Evolutionary conservation across 2,888 invertebrate genomes (phyloP).

Genomic region (Lacanobia wlatinum): DNA sequence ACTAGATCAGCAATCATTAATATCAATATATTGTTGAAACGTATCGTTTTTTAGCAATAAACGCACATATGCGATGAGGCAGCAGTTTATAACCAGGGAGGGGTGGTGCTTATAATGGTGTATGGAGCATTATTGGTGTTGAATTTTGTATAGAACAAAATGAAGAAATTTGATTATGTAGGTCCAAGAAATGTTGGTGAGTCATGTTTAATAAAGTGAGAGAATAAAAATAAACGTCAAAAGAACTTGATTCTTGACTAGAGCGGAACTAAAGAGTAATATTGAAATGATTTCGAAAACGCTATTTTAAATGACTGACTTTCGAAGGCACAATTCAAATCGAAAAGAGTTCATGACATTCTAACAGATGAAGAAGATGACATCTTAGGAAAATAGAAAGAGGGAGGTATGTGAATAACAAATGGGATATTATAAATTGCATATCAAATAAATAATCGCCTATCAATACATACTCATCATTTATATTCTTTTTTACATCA

Average conservation of each 20-base stretch:
- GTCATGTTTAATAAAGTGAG: neutral
- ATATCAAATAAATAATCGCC: no score
- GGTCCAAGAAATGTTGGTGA: neutral
- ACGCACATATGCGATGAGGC: constrained; percentile 58
- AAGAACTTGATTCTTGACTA: neutral
- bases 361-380: no score
- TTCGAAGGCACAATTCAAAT: no score
- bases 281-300: no score
- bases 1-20: constrained; percentile 65
- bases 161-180: neutral
- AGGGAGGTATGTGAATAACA: no score
- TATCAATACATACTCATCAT: no score
- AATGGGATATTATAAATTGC: no score
- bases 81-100: constrained; percentile 40
- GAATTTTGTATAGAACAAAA: neutral
- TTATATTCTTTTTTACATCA: no score
- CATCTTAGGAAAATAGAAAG: no score
- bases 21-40: constrained; percentile 65
- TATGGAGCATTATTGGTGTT: constrained; percentile 22
- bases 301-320: no score
- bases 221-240: neutral
- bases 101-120: constrained; percentile 1
- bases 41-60: constrained; percentile 61
- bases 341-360: no score
- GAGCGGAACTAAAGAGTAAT: no score